phyloP scores from a whole-genome alignment of 92 coral and sea anemone genomes.

The Galaxea fascicularis region DNA sequence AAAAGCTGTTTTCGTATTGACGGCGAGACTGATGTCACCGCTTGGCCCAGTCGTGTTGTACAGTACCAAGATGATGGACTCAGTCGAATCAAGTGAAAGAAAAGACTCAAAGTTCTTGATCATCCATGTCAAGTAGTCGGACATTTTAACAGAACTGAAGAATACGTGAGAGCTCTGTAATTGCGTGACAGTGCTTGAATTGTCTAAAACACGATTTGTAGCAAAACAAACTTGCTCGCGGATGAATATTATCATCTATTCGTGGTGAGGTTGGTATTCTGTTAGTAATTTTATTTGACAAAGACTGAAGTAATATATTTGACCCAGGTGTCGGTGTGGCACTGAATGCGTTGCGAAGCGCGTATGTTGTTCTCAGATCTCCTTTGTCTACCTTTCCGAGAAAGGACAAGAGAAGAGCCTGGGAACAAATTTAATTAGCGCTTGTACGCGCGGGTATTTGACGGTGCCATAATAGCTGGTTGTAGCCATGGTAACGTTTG shows the following conservation, averaged over 20 bases:
- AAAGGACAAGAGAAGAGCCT: not conserved
- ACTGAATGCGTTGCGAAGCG: not conserved
- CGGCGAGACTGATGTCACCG: not conserved
- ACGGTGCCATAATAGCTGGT: not conserved
- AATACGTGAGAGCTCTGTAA: not conserved
- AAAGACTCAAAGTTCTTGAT: not conserved
- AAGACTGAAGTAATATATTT: slow-evolving; percentile 1
- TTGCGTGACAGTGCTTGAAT: not conserved
- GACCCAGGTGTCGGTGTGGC: not conserved
- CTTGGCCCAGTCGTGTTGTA: not conserved
- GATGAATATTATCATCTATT: not conserved
- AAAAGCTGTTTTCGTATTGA: not conserved
- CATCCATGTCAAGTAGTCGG: not conserved
- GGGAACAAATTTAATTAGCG: not conserved
- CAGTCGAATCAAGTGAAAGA: not conserved
- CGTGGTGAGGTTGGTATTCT: not conserved
- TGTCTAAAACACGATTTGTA: not conserved
- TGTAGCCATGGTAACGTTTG: not conserved
- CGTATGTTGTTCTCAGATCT: not conserved
- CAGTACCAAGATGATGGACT: not conserved
- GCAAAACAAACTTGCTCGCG: no score
- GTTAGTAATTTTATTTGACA: not conserved
- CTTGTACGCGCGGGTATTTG: not conserved
- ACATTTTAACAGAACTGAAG: not conserved
- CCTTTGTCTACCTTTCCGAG: not conserved